These are phyloP conservation scores for Drosophila lacicola DNA, from an alignment of 2,888 invertebrate genomes.

Conservation along the genomic window DNA sequence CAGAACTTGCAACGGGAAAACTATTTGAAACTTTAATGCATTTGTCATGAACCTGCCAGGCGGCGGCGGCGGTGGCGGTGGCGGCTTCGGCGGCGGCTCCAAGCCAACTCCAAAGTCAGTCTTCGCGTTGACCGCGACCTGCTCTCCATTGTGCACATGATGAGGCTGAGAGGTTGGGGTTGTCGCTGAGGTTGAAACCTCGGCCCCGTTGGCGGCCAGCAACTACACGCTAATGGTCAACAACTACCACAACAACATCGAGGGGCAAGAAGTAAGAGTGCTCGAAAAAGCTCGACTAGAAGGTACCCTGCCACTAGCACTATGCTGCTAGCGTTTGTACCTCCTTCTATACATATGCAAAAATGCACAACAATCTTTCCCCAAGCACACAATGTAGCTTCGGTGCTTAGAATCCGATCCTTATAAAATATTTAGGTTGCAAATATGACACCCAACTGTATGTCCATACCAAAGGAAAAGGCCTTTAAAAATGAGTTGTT, in stretches of 20 bases:
- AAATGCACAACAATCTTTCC: neutral
- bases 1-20: conserved; percentile 49
- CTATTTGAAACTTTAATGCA: conserved; percentile 63
- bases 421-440: too few relatives aligned
- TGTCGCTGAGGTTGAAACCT: conserved; percentile 62
- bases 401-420: too few relatives aligned
- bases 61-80: conserved; percentile 1
- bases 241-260: conserved; percentile 49
- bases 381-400: too few relatives aligned
- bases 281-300: too few relatives aligned
- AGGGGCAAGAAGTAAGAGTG: too few relatives aligned
- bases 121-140: conserved; percentile 67
- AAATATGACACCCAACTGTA: too few relatives aligned
- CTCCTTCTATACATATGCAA: neutral
- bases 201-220: conserved; percentile 73
- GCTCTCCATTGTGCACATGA: conserved; percentile 80
- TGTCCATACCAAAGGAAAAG: too few relatives aligned
- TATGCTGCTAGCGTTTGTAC: too few relatives aligned
- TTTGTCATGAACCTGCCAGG: conserved; percentile 77
- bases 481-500: too few relatives aligned
- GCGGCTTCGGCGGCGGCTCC: conserved; percentile 17
- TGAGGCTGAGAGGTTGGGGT: conserved; percentile 51
- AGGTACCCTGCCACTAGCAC: too few relatives aligned
- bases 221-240: conserved; percentile 75
- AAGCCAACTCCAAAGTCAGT: conserved; percentile 45